Conservation (phyloP, 2,113 vertebrate genomes). For the Podilymbus podiceps region DNA sequence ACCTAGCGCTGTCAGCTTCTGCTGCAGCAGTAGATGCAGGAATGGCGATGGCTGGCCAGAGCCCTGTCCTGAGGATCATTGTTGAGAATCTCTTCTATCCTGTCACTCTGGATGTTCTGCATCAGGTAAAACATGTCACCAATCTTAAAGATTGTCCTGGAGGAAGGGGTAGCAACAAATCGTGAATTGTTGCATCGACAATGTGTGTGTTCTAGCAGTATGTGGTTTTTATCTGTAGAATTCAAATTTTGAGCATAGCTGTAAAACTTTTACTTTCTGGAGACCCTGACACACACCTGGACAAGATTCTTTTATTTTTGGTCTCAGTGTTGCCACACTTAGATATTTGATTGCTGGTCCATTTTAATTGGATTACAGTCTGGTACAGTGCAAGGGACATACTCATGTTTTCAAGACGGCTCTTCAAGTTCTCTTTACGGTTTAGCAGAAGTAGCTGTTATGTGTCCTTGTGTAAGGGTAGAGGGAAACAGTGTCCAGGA, state of each 20-base stretch:
- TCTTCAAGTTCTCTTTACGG: background rate
- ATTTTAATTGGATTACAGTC: background rate
- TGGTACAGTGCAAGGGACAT: background rate
- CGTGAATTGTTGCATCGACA: background rate
- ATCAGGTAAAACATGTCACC: conserved; percentile 77
- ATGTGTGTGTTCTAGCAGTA: background rate
- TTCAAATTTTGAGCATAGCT: background rate
- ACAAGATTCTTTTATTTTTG: background rate
- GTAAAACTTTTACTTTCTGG: background rate
- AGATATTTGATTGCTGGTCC: background rate
- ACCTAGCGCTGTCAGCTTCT: conserved; percentile 74
- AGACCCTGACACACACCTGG: background rate
- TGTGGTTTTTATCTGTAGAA: background rate
- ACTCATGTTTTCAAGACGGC: background rate
- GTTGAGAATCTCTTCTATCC: conserved; percentile 97
- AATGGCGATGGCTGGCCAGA: conserved; percentile 79
- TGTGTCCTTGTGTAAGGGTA: fast-evolving
- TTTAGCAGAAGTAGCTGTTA: background rate
- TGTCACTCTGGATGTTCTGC: conserved; percentile 90
- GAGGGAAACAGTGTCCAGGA: background rate
- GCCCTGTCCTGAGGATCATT: conserved; percentile 91
- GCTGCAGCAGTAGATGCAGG: conserved; percentile 73
- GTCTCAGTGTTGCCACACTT: background rate
- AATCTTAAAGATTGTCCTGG: background rate
- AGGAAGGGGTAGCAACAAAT: background rate